Conservation (phyloP, 1,140 invertebrate genomes). For the Drosophila varians region DNA sequence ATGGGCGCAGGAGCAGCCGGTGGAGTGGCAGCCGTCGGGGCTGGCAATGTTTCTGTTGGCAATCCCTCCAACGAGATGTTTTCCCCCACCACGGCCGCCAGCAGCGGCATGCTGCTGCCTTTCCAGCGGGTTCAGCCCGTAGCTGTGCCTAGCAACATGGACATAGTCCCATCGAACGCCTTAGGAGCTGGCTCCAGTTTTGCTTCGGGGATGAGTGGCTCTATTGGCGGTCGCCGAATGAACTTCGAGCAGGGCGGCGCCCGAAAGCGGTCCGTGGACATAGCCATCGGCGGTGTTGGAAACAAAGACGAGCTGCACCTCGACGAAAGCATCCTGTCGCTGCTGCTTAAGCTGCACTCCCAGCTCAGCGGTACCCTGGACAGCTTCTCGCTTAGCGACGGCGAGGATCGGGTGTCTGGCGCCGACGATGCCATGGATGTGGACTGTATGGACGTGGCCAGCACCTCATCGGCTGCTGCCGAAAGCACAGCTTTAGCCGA, state of each 20-base stretch:
- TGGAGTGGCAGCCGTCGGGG: neutral
- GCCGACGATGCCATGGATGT: slow-evolving; percentile 64
- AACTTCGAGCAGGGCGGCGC: slow-evolving; percentile 56
- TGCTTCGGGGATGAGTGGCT: slow-evolving; percentile 21
- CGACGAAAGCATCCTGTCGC: slow-evolving; percentile 95
- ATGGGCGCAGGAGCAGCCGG: neutral
- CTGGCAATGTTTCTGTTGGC: neutral
- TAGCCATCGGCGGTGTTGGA: slow-evolving; percentile 58
- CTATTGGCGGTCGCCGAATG: slow-evolving; percentile 38
- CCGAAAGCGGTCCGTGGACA: slow-evolving; percentile 75
- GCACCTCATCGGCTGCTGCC: slow-evolving; percentile 50
- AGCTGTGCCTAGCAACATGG: slow-evolving; percentile 77
- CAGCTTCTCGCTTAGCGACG: slow-evolving; percentile 87
- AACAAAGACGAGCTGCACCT: slow-evolving; percentile 86
- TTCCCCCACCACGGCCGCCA: slow-evolving; percentile 68
- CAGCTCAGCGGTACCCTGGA: slow-evolving; percentile 93
- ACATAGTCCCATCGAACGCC: slow-evolving; percentile 74
- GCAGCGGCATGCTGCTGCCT: slow-evolving; percentile 74
- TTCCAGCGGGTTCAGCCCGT: slow-evolving; percentile 82
- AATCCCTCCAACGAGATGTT: slow-evolving; percentile 74
- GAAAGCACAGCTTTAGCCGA: slow-evolving; percentile 58
- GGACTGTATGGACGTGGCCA: slow-evolving; percentile 73
- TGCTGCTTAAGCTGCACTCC: slow-evolving; percentile 96
- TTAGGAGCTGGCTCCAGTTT: slow-evolving; percentile 31
- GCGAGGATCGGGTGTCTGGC: slow-evolving; percentile 41